Conservation (phyloP, 2,888 invertebrate genomes). For the Macropis europaea region DNA sequence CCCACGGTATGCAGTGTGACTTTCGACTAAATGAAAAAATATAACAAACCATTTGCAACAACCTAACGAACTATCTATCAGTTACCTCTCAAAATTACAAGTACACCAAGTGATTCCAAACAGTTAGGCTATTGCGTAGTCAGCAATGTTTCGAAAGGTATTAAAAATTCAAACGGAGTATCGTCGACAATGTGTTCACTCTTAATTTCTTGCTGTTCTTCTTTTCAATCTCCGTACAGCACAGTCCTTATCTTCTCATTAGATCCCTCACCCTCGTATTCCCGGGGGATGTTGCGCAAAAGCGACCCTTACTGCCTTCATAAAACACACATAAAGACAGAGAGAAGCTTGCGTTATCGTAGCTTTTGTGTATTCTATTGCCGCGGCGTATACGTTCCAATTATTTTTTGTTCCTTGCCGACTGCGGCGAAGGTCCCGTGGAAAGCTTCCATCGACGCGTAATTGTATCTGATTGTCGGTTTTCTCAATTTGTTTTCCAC, state of each 20-base stretch:
- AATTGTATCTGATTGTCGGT: slow-evolving; percentile 1
- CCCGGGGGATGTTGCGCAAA: slow-evolving; percentile 8
- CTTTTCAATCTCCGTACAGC: slow-evolving; percentile 9
- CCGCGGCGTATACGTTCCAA: background rate
- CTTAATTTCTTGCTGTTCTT: slow-evolving; percentile 1
- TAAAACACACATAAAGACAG: slow-evolving; percentile 12
- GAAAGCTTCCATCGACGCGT: slow-evolving; percentile 1
- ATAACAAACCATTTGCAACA: no score
- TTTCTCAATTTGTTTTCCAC: slow-evolving; percentile 15
- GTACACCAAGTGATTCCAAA: background rate
- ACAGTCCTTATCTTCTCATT: slow-evolving; percentile 18
- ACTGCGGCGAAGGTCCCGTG: background rate
- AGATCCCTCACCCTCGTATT: slow-evolving; percentile 6
- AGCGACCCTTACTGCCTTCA: slow-evolving; percentile 3
- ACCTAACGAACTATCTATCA: no score
- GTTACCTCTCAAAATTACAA: no score
- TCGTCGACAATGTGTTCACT: background rate
- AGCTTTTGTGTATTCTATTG: slow-evolving; percentile 27
- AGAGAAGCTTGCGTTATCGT: slow-evolving; percentile 17
- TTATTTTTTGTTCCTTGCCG: slow-evolving; percentile 5
- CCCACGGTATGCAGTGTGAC: no score
- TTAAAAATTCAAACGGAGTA: slow-evolving; percentile 27
- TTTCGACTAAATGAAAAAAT: no score
- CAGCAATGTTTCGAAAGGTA: background rate
- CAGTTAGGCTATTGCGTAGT: background rate